Evolutionary conservation across 1,140 invertebrate species (phyloP).

Genomic region (Helicorthomorpha holstii): DNA sequence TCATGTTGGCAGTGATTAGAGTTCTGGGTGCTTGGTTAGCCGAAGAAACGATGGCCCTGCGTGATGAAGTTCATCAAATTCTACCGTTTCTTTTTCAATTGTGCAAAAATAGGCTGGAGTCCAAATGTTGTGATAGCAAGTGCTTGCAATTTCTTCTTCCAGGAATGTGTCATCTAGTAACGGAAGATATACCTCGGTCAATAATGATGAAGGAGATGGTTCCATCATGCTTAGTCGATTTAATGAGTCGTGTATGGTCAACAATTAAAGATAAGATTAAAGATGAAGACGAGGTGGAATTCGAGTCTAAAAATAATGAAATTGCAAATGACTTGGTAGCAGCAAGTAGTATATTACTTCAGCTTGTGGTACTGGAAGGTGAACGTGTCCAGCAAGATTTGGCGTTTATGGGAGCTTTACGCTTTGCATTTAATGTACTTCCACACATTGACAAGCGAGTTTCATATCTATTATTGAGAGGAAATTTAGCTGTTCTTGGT

Average conservation of each 20-base stretch:
- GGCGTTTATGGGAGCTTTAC: conserved; percentile 57
- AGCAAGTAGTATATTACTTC: conserved; percentile 81
- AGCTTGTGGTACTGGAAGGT: conserved; percentile 68
- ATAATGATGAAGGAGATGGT: conserved; percentile 48
- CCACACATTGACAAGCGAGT: conserved; percentile 63
- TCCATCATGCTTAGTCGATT: conserved; percentile 17
- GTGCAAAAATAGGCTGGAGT: conserved; percentile 3
- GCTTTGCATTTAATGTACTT: conserved; percentile 72
- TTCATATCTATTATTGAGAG: conserved; percentile 65
- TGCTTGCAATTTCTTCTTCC: conserved; percentile 63
- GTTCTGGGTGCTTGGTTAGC: conserved; percentile 73
- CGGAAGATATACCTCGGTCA: conserved; percentile 67
- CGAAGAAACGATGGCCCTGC: conserved; percentile 77
- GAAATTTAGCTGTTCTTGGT: conserved; percentile 65
- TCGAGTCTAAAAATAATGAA: not conserved
- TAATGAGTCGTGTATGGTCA: conserved; percentile 12
- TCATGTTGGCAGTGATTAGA: conserved; percentile 62
- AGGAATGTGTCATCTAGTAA: conserved; percentile 70
- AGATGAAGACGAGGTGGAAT: not conserved
- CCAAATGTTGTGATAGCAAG: conserved; percentile 32
- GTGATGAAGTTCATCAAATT: conserved; percentile 53
- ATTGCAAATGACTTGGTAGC: conserved; percentile 51
- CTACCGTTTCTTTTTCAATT: conserved; percentile 24
- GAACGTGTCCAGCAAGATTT: conserved; percentile 56
- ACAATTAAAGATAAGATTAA: not conserved